Base-by-base conservation (phyloP, 2,797 vertebrate genomes). In the Apogon hyalosoma region DNA sequence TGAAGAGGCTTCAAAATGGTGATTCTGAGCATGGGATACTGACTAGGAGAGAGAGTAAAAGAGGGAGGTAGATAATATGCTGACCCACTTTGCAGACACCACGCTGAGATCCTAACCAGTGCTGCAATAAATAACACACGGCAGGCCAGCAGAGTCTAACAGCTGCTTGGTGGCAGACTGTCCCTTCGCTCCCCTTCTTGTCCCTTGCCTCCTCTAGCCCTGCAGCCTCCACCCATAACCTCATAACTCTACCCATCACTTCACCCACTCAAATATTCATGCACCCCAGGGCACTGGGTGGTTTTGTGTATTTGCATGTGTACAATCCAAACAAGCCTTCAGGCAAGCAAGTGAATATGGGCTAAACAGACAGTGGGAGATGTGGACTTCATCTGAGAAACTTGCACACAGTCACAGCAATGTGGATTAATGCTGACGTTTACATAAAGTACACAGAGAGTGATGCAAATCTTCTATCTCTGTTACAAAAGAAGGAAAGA, bases 21-120 rank as follows among this genome's bases (percentile, higher is more conserved):
- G 69, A 83, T 48, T 14, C 52, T 43, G 38, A 88, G 24, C 24
- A 28, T 28, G 24, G 5, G 83, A 83, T 69, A 79, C 82, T 60
- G 68, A 72, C 50, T 21, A 54, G 77, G 64, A 45, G 69, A 78
- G 61, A 63, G 58, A 58, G 45, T 18, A 31, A 80, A 69, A 59
- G 59, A 77, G 77, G 71, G 70, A 83, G 64, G 75, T 76, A 70
- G 77, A 79, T 88, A 86, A 90, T 84, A 85, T 75, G 80, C 86
- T 94, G 94, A 94, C 92, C 93, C 92, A 94, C 86, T 94, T 94
- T 92, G 80, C 83, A 84, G 89, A 79, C 76, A 69, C 74, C 92
- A 91, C n/a, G 73, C 90, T 87, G 90, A 87, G 92, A 90, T 90
- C 73, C 80, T 76, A 87, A 89, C 85, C 86, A 90, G 79, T 49